Evolutionary conservation across 1,140 invertebrate genomes (phyloP), one percentile per base, ranked within the genome.

Genomic region (Diploscapter pachys): DNA sequence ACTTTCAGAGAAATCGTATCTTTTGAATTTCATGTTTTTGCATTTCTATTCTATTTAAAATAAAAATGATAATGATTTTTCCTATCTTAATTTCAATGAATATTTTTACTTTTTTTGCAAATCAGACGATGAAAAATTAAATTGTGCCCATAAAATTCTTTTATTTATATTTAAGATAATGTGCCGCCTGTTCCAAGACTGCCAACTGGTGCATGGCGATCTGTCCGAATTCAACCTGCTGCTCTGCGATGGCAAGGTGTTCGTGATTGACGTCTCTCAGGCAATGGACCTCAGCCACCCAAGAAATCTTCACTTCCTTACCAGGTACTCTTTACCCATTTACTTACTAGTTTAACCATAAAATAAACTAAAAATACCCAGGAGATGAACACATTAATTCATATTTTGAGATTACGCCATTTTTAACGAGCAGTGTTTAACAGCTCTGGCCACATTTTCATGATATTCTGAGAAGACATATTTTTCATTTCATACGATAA

Each of bases 221-320:
- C 87, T 96, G 49, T 93, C 92, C 50, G 94, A 95, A 86, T 96
- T 93, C 85, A 96, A 96, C 86, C 90, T 96, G 72, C 87, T 96
- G 50, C 88, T 87, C 84, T 93, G 92, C 90, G 87, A 93, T 56
- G 89, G 89, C 13, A 89, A 90, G 77, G 92, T 92, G 72, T 93
- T 91, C 89, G 90, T 95, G 72, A 96, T 96, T 81, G 94, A 96
- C 87, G 92, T 96, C 0, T 91, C 92, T n/a, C 94, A 96, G 85
- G 90, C 93, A 0, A 92, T 96, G 3, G 93, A 95, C 82, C 89
- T 90, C 0, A 89, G 89, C 69, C 93, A 96, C 87, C 92, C 92
- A 8, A 88, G 89, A 82, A 92, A 92, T 0, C 86, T 93, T 75
- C 89, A 92, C 80, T 95, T 94, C 83, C 86, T 96, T 2, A 88